Evolutionary conservation across 2,888 invertebrate species (phyloP).

Genomic region (Eupithecia centaureata): DNA sequence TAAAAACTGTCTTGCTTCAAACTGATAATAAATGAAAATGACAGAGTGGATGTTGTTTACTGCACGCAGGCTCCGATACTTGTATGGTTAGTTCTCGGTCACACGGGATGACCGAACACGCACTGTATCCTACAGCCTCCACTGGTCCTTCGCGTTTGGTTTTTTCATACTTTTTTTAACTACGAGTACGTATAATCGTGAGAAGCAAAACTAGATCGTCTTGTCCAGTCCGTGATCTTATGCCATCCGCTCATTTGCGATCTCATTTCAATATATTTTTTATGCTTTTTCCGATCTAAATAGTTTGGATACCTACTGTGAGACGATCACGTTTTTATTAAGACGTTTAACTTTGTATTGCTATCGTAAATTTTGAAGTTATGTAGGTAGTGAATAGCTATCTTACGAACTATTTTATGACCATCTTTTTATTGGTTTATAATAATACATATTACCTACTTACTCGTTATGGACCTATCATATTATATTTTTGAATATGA

Average conservation of each 20-base stretch:
- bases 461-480: conserved; percentile 11
- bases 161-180: conserved; percentile 65
- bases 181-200: conserved; percentile 62
- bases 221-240: conserved; percentile 39
- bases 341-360: conserved; percentile 51
- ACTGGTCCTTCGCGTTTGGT: conserved; percentile 60
- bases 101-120: conserved; percentile 68
- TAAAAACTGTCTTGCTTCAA: conserved; percentile 33
- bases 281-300: conserved; percentile 47
- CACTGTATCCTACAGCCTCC: conserved; percentile 59
- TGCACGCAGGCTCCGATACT: conserved; percentile 45
- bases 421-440: conserved; percentile 34
- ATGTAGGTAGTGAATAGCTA: conserved; percentile 26
- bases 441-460: too few relatives aligned
- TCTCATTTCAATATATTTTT: conserved; percentile 56
- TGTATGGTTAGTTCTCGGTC: conserved; percentile 61
- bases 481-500: neutral
- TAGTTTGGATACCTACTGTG: conserved; percentile 57
- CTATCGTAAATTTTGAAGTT: conserved; percentile 49
- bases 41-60: conserved; percentile 38
- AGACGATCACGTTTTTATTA: conserved; percentile 52
- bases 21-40: conserved; percentile 36
- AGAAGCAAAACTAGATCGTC: conserved; percentile 70
- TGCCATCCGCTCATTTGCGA: conserved; percentile 51
- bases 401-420: conserved; percentile 38